Conservation (phyloP, 2,888 invertebrate genomes). For the Xylota sylvarum region DNA sequence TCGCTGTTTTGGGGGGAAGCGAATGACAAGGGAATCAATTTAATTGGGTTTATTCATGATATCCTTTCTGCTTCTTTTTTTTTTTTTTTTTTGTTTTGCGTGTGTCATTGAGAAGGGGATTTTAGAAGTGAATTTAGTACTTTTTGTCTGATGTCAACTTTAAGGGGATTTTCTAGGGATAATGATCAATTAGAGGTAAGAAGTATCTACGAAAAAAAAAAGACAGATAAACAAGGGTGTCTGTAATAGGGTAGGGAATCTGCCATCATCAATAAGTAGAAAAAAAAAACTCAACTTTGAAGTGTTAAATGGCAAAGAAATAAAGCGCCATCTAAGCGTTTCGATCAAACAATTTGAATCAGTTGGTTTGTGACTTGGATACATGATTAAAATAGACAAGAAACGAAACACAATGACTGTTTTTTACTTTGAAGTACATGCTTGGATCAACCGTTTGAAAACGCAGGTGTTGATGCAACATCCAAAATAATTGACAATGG, state of each 20-base stretch:
- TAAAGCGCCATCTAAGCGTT: background rate
- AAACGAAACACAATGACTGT: too few relatives aligned
- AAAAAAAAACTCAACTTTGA: too few relatives aligned
- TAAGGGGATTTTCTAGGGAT: constrained; percentile 38
- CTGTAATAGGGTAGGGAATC: background rate
- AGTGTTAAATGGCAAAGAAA: background rate
- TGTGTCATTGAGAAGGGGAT: constrained; percentile 20
- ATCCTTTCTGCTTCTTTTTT: constrained; percentile 14
- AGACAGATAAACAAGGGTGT: background rate
- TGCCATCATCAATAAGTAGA: background rate
- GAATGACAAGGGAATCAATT: constrained; percentile 61
- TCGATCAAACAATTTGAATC: too few relatives aligned
- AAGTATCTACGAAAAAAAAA: background rate
- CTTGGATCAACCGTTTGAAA: too few relatives aligned
- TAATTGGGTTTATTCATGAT: constrained; percentile 74
- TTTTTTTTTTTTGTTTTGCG: constrained; percentile 9
- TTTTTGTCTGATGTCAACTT: background rate
- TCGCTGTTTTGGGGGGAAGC: constrained; percentile 26
- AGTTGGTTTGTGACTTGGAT: too few relatives aligned
- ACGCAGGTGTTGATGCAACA: too few relatives aligned
- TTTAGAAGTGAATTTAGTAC: background rate
- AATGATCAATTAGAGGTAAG: constrained; percentile 51
- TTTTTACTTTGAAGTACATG: too few relatives aligned
- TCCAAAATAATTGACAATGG: too few relatives aligned
- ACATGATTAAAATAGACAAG: too few relatives aligned